A percentile compares a stretch with the other conserved stretches of the same genome.
Evolutionary conservation across 2,888 invertebrate species (phyloP).

Genomic region (Meandrusa payeni): DNA sequence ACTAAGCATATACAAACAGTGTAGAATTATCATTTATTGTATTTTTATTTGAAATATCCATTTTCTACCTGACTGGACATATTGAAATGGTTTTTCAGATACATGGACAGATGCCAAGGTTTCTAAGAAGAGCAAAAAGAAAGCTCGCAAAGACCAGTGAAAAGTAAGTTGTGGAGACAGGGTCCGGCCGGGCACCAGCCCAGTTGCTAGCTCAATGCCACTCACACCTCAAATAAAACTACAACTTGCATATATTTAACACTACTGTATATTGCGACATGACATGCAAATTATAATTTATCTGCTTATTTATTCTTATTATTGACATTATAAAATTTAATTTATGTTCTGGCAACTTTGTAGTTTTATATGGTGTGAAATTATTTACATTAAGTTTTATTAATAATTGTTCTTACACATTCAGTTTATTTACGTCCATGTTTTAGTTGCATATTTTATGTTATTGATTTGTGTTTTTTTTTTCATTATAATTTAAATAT

Average conservation of each 20-base stretch:
- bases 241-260: constrained; percentile 34
- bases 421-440: constrained; percentile 75
- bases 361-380: constrained; percentile 73
- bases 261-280: constrained; percentile 21
- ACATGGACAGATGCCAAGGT: constrained; percentile 88
- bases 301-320: constrained; percentile 6
- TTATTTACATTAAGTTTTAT: constrained; percentile 52
- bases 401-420: constrained; percentile 64
- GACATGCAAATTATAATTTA: constrained; percentile 7
- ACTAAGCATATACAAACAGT: no score
- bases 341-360: constrained; percentile 38
- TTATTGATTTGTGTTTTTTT: constrained; percentile 75
- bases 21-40: no score
- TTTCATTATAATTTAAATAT: constrained; percentile 75
- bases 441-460: constrained; percentile 78
- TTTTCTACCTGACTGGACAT: no score
- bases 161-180: constrained; percentile 47
- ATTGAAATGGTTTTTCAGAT: constrained; percentile 82
- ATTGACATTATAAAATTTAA: constrained; percentile 15
- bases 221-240: constrained; percentile 61
- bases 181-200: constrained; percentile 45
- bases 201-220: constrained; percentile 70
- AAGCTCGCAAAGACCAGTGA: constrained; percentile 87
- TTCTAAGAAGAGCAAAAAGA: constrained; percentile 88
- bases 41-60: no score